Base-by-base conservation (phyloP, 2,888 invertebrate species). In the Perizoma affinitatum region DNA sequence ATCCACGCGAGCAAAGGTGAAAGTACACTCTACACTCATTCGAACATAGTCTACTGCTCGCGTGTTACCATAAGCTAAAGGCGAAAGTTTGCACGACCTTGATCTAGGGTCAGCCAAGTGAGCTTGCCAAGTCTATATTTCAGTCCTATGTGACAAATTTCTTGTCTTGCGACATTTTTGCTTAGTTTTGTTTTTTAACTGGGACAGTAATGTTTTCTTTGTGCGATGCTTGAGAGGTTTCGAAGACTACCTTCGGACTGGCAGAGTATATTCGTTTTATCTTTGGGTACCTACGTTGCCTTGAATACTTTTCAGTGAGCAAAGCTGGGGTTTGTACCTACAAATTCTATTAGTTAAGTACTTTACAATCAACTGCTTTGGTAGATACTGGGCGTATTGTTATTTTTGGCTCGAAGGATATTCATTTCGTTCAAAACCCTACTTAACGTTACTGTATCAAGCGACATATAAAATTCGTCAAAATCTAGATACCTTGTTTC, bases 41-140 rank as follows among this genome's bases (percentile, higher is more conserved):
- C 22, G 46, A 54, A 54, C 53, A 50, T 45, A 54, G 43, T 9
- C 11, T 48, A n/a, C 41, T 45, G 33, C 36, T 63, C 50, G 62
- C 63, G 63, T 63, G 63, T 38, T 54, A 47, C 50, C 38, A 51
- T 64, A 54, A 41, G 45, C 63, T 54, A 58, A 69, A 78, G 76
- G 80, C 74, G 79, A 84, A 84, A 83, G 83, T 80, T 78, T 67
- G 68, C 68, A 62, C 69, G 78, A 75, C 85, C 83, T 83, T 84
- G 58, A 51, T 65, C 44, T 55, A 56, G 47, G 64, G 79, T 68
- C 70, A 65, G 66, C 68, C 69, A 66, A 69, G 54, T 65, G 48
- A 43, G 58, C 53, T 68, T 68, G 67, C 66, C 67, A 69, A 67
- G 58, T 58, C 49, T 66, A 63, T 60, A 46, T 59, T 55, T 57